A percentile compares a stretch with the other conserved stretches of the same genome.
Evolutionary conservation across 2,888 invertebrate species (phyloP).

Genomic region (Hermaeophaga mercurialis): DNA sequence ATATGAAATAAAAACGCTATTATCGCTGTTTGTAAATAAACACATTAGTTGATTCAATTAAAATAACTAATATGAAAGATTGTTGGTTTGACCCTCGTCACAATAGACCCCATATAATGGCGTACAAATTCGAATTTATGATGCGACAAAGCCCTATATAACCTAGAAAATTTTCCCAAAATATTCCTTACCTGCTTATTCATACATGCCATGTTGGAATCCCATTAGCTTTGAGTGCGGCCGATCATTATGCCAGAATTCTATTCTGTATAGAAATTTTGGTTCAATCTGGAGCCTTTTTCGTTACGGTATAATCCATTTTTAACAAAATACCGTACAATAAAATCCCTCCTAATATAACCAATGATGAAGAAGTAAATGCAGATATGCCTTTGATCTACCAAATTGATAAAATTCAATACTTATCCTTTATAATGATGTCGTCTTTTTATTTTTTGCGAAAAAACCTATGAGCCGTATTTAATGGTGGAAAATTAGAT

Average conservation of each 20-base stretch:
- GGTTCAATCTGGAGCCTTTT: neutral
- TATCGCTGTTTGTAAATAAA: no score
- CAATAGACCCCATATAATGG: neutral
- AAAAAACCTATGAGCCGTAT: neutral
- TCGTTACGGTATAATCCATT: constrained; percentile 8
- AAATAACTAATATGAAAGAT: no score
- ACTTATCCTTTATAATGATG: neutral
- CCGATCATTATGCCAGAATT: constrained; percentile 17
- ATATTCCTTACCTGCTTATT: constrained; percentile 11
- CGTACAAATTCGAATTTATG: constrained; percentile 10
- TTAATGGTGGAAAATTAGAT: neutral
- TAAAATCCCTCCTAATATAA: neutral
- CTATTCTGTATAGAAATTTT: constrained; percentile 3
- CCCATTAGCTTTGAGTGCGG: constrained; percentile 19
- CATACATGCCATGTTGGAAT: constrained; percentile 8
- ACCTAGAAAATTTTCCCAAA: constrained; percentile 4
- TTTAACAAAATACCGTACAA: neutral
- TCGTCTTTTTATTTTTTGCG: neutral
- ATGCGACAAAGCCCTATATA: neutral
- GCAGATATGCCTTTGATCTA: neutral
- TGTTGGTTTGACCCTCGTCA: constrained; percentile 2
- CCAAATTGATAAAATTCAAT: neutral
- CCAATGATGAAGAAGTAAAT: neutral
- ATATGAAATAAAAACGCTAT: no score
- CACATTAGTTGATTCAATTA: no score